phyloP scores from a whole-genome alignment of 2,797 vertebrate genomes.

The Paedocypris micromegethes region DNA sequence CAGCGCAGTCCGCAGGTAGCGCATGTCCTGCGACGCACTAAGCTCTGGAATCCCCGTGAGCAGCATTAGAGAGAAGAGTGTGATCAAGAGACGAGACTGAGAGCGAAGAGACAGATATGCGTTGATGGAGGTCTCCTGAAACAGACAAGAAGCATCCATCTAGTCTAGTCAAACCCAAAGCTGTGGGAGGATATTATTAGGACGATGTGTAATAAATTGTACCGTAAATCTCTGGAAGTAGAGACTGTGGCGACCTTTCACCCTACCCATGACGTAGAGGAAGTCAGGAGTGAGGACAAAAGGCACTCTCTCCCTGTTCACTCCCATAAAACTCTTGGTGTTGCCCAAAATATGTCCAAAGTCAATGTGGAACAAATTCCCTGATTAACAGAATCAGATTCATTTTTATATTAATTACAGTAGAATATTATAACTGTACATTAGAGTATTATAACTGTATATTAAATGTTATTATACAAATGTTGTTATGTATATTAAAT shows the following conservation, averaged over 20 bases:
- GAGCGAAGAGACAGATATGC: slow-evolving; percentile 70
- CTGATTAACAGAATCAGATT: slow-evolving; percentile 46
- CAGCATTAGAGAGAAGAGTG: slow-evolving; percentile 74
- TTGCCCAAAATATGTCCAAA: slow-evolving; percentile 78
- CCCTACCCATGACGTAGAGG: slow-evolving; percentile 70
- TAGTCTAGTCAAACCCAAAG: no score
- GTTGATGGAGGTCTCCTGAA: slow-evolving; percentile 65
- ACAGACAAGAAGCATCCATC: not conserved
- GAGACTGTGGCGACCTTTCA: slow-evolving; percentile 63
- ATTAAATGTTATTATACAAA: no score
- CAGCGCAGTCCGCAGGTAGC: slow-evolving; percentile 68
- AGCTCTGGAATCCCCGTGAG: slow-evolving; percentile 74
- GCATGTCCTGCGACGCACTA: slow-evolving; percentile 66
- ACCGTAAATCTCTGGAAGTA: slow-evolving; percentile 71
- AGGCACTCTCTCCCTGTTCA: slow-evolving; percentile 69
- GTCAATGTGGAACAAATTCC: slow-evolving; percentile 77
- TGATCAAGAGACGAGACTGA: slow-evolving; percentile 68
- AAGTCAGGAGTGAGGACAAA: slow-evolving; percentile 80
- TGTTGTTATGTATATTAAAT: no score
- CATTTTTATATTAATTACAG: no score
- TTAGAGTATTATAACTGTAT: no score
- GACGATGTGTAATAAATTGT: slow-evolving; percentile 25
- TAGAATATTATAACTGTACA: no score
- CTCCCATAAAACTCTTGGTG: slow-evolving; percentile 67
- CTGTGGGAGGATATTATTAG: not conserved